Evolutionary conservation across 2,888 invertebrate genomes (phyloP), one percentile per base, ranked within the genome.

Genomic region (Cyclophora albipunctata): DNA sequence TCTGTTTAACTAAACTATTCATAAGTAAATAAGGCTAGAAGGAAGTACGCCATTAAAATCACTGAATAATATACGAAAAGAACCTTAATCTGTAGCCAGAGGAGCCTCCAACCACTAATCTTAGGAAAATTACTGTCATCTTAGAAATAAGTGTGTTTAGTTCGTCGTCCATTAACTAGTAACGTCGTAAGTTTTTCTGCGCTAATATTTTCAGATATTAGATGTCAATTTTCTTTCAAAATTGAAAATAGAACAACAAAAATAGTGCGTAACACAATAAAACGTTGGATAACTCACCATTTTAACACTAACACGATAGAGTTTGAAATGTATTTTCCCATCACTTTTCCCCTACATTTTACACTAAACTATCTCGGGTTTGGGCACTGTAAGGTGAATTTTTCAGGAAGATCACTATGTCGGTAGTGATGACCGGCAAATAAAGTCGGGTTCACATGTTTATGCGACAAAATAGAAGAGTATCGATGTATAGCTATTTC

Each of bases 381-480:
- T 42, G n/a, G 46, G 41, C 55, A 49, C 55, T 48, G 40, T 42
- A 40, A 47, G 44, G 45, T 35, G 37, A 43, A 48, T 60, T 63
- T 58, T 53, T 59, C 50, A 46, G 51, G 57, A 58, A 57, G 55
- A 60, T 66, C 62, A 49, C 58, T 57, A 58, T 66, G 69, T 62
- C 66, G 67, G 59, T 61, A 54, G 53, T 55, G 64, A 58, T 57
- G 55, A 58, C 64, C 59, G 62, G 75, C 74, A 71, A 73, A 77
- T 79, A 80, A 73, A 72, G 76, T 78, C 72, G 75, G 69, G 67
- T 81, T 81, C 81, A 64, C 76, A 78, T 79, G 78, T 80, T 81
- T 76, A 84, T 86, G 86, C 87, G 84, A 78, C 85, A 84, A 81
- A 79, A 65, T 48, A 53, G 81, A 86, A 66, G 59, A 66, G 78